Conservation (phyloP, 64 coral and sea anemone genomes). For the Montipora cactus region DNA sequence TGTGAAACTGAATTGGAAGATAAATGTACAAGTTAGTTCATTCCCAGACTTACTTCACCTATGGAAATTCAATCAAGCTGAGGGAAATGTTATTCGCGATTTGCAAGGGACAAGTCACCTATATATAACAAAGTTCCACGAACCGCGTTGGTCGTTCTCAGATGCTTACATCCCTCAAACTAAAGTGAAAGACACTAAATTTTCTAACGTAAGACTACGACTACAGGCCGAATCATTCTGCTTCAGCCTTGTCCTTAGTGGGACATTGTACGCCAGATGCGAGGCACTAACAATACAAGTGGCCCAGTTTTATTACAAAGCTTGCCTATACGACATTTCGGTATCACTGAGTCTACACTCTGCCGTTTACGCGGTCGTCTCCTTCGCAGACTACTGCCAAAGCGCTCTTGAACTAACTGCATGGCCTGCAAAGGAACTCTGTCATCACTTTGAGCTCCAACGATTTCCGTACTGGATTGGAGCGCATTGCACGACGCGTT, state of each 20-base stretch:
- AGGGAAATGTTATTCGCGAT: constrained; percentile 77
- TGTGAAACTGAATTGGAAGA: constrained; percentile 72
- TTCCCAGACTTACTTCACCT: constrained; percentile 91
- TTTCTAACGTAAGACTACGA: constrained; percentile 8
- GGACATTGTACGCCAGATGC: constrained; percentile 72
- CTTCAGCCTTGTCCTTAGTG: constrained; percentile 61
- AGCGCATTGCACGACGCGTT: constrained; percentile 56
- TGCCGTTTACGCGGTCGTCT: constrained; percentile 81
- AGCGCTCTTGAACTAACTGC: constrained; percentile 54
- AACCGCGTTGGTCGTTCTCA: constrained; percentile 84
- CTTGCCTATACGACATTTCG: constrained; percentile 78
- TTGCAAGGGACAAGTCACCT: constrained; percentile 72
- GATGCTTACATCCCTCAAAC: constrained; percentile 72
- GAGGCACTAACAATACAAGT: constrained; percentile 61
- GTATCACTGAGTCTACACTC: constrained; percentile 48
- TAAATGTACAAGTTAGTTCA: constrained; percentile 62
- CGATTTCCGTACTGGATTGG: constrained; percentile 89
- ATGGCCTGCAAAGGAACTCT: constrained; percentile 91
- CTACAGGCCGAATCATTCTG: constrained; percentile 69
- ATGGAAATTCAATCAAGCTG: constrained; percentile 91
- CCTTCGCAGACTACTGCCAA: constrained; percentile 91
- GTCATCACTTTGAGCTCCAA: constrained; percentile 69
- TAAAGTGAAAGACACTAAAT: not conserved
- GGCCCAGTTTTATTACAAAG: constrained; percentile 86
- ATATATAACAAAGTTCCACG: constrained; percentile 78